phyloP scores from a whole-genome alignment of 2,888 invertebrate species.

The Argyra leucocephala region DNA sequence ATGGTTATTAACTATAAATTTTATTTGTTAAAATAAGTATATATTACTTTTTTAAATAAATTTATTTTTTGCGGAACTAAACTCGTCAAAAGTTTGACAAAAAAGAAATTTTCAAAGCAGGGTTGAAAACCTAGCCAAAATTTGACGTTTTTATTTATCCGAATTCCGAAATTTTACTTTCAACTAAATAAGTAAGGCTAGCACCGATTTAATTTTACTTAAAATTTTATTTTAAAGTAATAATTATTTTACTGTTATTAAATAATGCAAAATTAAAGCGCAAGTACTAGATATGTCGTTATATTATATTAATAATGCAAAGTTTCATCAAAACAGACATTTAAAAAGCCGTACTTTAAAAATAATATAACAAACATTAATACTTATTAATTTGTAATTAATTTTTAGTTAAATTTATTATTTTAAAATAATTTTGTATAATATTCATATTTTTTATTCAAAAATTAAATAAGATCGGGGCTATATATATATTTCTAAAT shows the following conservation, averaged over 20 bases:
- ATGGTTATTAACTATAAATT: too few species aligned
- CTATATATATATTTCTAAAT: too few species aligned
- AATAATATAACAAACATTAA: neutral
- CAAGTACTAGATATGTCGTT: neutral
- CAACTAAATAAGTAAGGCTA: too few species aligned
- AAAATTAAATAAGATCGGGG: too few species aligned
- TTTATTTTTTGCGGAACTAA: neutral
- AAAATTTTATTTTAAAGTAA: neutral
- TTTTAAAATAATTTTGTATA: neutral
- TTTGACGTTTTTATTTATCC: too few species aligned
- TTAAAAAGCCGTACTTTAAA: neutral
- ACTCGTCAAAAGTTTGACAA: neutral
- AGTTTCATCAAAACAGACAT: neutral
- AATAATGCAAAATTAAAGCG: neutral
- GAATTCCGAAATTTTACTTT: too few species aligned
- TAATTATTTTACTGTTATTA: neutral
- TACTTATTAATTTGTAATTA: neutral
- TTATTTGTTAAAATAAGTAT: neutral
- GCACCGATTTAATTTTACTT: neutral
- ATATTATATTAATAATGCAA: neutral
- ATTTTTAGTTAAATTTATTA: neutral
- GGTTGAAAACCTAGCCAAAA: neutral
- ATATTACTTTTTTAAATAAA: neutral
- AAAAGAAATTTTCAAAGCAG: neutral
- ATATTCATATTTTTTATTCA: too few species aligned